Conservation (phyloP, 2,113 vertebrate species). For the Dicerorhinus sumatrensis region DNA sequence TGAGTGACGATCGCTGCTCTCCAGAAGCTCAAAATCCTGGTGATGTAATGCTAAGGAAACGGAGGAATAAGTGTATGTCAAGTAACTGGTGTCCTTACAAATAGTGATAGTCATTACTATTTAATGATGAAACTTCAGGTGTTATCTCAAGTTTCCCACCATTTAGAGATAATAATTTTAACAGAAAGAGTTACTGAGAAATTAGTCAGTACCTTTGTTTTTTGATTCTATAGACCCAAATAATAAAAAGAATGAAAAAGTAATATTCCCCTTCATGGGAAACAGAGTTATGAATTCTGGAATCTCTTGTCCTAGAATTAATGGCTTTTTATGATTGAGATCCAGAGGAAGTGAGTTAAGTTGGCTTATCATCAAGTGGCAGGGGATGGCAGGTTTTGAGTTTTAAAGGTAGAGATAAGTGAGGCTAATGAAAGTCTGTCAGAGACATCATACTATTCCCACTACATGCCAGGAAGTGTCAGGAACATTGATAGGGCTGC, state of each 20-base stretch:
- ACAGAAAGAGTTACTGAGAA: background rate
- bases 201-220: background rate
- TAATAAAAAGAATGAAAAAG: background rate
- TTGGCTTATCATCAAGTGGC: background rate
- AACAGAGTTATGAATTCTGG: background rate
- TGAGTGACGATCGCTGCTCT: background rate
- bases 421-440: background rate
- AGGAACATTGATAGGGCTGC: background rate
- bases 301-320: conserved; percentile 1
- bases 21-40: background rate
- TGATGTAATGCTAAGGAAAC: background rate
- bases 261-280: background rate
- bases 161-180: conserved; percentile 10
- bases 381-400: background rate
- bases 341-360: conserved; percentile 21
- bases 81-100: background rate
- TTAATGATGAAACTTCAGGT: background rate
- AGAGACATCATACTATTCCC: background rate
- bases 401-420: conserved; percentile 1
- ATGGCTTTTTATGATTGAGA: background rate
- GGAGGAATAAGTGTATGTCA: background rate
- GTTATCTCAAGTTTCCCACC: background rate
- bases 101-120: background rate
- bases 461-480: background rate
- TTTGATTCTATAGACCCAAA: background rate